Percentiles rank a stretch among this genome's conserved stretches.
Conservation (phyloP, 2,113 vertebrate species). For the Sula dactylatra region DNA sequence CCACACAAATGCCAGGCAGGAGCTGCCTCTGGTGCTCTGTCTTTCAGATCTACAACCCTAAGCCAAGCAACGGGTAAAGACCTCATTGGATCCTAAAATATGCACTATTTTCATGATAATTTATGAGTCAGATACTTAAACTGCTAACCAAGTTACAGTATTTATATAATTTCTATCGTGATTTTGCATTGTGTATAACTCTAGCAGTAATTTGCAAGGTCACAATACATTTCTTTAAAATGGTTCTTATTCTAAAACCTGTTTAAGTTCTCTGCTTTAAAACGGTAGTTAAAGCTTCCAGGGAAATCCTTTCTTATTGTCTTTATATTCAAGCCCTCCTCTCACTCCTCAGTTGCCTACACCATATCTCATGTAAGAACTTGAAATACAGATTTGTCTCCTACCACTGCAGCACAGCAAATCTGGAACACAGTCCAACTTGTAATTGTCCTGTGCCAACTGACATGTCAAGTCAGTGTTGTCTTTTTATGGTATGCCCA, state of each 20-base stretch:
- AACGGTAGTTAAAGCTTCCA: constrained; percentile 34
- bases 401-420: background rate
- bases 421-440: background rate
- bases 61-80: background rate
- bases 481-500: background rate
- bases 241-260: background rate
- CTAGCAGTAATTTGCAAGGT: background rate
- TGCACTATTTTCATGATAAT: constrained; percentile 18
- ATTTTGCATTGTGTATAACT: background rate
- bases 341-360: background rate
- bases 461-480: background rate
- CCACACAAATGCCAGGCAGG: background rate
- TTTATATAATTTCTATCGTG: background rate
- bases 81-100: background rate
- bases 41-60: background rate
- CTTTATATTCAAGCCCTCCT: background rate
- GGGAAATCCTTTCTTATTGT: background rate
- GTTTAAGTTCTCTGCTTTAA: background rate
- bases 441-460: background rate
- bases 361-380: background rate
- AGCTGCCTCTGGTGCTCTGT: background rate
- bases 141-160: background rate
- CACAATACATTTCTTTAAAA: background rate
- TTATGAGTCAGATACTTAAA: constrained; percentile 10
- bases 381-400: background rate